Base-by-base conservation (phyloP, 2,888 invertebrate species). In the Drosophila phalerata region DNA sequence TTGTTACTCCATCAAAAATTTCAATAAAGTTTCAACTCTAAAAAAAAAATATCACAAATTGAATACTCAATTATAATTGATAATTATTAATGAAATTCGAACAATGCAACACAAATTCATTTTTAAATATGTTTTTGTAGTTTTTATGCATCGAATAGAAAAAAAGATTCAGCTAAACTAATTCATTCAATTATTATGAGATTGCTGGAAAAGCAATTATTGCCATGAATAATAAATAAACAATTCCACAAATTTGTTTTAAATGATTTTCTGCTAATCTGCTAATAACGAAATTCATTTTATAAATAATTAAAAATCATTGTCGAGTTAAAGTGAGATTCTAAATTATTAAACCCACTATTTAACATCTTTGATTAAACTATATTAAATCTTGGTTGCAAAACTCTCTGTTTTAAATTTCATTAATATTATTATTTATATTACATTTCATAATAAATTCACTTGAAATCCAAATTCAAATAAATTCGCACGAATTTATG, bases 171-270 rank as follows among this genome's bases (percentile, higher is more conserved):
- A 30, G 17, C 5, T 2, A 2, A 32, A 2, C 11, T 13, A 17
- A 30, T 17, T 17, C 11, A 30, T 11, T 11, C 2, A 25, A 17
- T 30, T 5, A 17, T 15, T 28, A 15, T 1, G 15, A 15, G 15
- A n/a, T 9, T 40, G 17, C 40, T 15, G 5, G 9, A 6, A 32
- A 17, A 32, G 10, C 28, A 32, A 32, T 48, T 32, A 32, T 48
- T 19, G 48, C 11, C 48, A 48, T 48, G 17, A 28, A 30, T 48
- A 32, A 48, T 17, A 48, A 32, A 48, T 48, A 30, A 48, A 32
- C 32, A 32, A 48, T 48, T 32, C 5, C 47, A 47, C 10, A 13
- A 30, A 5, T 4, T 4, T 17, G 8, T 11, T 48, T 47, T 22
- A 19, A n/a, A 43, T 43, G 13, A 43, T 48, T 25, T 45, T 45